Percentiles rank a stretch among this genome's conserved stretches.
phyloP scores from a whole-genome alignment of 2,888 invertebrate species.

The Ectropis crepuscularia region DNA sequence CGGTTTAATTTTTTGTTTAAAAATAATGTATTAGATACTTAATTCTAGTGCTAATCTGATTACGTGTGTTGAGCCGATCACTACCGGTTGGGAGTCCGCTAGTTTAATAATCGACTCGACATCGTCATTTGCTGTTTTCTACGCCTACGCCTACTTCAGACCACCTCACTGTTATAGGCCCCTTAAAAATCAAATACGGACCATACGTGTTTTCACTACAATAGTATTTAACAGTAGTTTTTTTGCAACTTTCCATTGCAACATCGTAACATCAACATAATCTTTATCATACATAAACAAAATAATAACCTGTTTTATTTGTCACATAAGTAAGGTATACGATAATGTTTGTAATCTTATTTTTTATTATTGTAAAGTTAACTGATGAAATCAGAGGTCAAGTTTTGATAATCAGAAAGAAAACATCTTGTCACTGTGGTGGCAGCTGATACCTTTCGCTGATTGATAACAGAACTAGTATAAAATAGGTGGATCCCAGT shows the following conservation, averaged over 20 bases:
- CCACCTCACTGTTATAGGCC: no score
- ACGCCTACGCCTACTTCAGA: no score
- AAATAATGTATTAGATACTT: no score
- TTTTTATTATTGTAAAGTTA: conserved; percentile 15
- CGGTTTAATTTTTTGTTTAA: no score
- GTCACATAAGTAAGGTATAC: conserved; percentile 6
- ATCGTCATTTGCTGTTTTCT: no score
- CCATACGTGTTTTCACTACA: no score
- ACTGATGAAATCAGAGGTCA: conserved; percentile 18
- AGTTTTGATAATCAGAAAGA: conserved; percentile 15
- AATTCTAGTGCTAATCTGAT: no score
- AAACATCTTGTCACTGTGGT: conserved; percentile 17
- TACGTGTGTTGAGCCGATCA: no score
- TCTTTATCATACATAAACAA: neutral
- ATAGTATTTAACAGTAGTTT: neutral
- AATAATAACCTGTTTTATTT: neutral
- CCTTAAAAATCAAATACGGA: no score
- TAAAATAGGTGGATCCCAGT: conserved; percentile 40
- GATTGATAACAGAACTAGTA: conserved; percentile 39
- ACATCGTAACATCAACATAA: no score
- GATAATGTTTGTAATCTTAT: conserved; percentile 8
- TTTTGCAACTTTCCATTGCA: conserved; percentile 11
- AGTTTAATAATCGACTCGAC: no score
- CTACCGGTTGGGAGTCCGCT: no score
- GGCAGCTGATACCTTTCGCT: conserved; percentile 20